These are phyloP conservation scores for Trachelus troglodyta DNA, from an alignment of 2,888 invertebrate genomes.

Conservation along the genomic window DNA sequence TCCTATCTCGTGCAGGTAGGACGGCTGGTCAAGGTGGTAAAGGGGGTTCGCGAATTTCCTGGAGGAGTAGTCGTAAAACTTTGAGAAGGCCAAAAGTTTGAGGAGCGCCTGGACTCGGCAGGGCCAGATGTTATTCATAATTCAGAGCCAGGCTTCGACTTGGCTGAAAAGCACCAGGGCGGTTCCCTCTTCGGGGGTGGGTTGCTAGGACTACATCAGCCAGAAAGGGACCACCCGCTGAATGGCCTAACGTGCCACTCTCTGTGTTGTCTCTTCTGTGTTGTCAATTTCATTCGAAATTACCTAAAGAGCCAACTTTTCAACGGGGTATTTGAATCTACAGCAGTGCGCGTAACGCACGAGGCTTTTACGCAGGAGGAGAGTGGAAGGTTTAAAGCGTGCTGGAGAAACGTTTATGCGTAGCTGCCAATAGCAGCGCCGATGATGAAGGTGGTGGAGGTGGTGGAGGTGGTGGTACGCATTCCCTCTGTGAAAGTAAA, in stretches of 20 bases:
- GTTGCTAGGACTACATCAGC: background rate
- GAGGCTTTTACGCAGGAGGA: background rate
- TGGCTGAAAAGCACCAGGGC: background rate
- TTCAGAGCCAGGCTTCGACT: background rate
- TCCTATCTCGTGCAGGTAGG: too few species aligned
- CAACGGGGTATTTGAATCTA: background rate
- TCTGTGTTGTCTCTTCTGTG: background rate
- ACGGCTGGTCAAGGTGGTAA: too few species aligned
- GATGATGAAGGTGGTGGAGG: background rate
- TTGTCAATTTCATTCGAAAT: background rate
- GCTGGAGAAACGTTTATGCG: slow-evolving; percentile 19
- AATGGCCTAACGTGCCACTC: background rate
- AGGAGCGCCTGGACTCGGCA: background rate
- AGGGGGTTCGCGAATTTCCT: background rate
- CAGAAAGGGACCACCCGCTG: background rate
- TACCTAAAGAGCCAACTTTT: background rate
- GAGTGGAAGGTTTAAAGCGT: background rate
- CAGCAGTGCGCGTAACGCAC: background rate
- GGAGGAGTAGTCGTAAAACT: background rate
- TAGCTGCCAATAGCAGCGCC: slow-evolving; percentile 38
- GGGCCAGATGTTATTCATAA: background rate
- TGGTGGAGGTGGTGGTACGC: background rate
- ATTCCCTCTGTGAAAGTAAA: slow-evolving; percentile 33
- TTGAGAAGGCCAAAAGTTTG: background rate
- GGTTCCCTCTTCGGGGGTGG: background rate